These are phyloP conservation scores for Chirona hameri DNA, from an alignment of 2,888 invertebrate genomes.

Conservation along the genomic window DNA sequence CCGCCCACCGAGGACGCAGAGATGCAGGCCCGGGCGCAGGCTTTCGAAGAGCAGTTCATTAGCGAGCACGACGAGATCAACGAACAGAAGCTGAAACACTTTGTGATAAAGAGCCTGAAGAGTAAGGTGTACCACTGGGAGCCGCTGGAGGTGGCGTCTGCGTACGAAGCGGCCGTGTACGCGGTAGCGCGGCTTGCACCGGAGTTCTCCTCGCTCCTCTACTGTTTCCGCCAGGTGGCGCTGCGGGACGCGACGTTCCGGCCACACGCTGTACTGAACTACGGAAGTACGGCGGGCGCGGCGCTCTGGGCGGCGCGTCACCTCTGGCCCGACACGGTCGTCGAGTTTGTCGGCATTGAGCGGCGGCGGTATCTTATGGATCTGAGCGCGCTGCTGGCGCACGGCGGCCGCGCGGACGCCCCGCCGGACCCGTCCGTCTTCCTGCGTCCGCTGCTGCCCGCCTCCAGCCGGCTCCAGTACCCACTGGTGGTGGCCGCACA, in stretches of 20 bases:
- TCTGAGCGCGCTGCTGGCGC: constrained; percentile 34
- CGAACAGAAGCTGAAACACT: not conserved
- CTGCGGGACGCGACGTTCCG: constrained; percentile 32
- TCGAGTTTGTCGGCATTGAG: constrained; percentile 37
- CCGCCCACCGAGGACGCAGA: not conserved
- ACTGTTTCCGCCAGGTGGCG: constrained; percentile 35
- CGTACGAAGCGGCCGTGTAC: constrained; percentile 32
- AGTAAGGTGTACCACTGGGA: not conserved
- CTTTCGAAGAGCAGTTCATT: not conserved
- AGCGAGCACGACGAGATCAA: too few relatives aligned
- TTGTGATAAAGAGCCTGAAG: not conserved
- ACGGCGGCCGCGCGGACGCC: constrained; percentile 32
- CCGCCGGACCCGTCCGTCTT: constrained; percentile 32
- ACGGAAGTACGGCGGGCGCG: constrained; percentile 39
- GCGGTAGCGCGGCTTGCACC: constrained; percentile 33
- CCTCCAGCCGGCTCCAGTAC: constrained; percentile 34
- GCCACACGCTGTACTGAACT: constrained; percentile 36
- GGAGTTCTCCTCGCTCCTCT: constrained; percentile 36
- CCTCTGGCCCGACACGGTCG: constrained; percentile 35
- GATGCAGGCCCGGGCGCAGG: not conserved
- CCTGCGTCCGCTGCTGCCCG: constrained; percentile 36
- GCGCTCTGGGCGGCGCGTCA: constrained; percentile 38
- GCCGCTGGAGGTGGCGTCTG: not conserved
- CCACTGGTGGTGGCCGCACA: constrained; percentile 37
- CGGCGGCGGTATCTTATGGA: constrained; percentile 35